Percentiles rank a stretch among this genome's conserved stretches.
Evolutionary conservation across 1,140 invertebrate species (phyloP).

Genomic region (Steinernema khuongi): DNA sequence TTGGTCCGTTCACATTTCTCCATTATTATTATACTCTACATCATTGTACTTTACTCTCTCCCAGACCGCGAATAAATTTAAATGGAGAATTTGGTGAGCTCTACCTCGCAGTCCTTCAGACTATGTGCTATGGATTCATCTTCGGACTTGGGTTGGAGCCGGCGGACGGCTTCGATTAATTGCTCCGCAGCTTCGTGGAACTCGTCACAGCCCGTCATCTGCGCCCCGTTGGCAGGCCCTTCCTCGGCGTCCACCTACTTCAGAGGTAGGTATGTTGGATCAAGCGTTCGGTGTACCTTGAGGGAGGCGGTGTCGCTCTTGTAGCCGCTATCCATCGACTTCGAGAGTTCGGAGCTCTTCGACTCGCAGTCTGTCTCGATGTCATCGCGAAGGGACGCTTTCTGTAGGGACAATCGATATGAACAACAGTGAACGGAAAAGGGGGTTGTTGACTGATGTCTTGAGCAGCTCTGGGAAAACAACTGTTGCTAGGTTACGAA

Average conservation of each 20-base stretch:
- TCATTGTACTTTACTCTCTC: background rate
- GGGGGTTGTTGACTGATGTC: too few species aligned
- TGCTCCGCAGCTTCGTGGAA: background rate
- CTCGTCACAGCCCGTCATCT: background rate
- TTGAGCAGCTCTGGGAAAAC: too few species aligned
- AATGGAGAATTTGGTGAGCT: background rate
- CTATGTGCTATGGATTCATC: background rate
- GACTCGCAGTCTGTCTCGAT: slow-evolving; percentile 1
- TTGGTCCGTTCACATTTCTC: background rate
- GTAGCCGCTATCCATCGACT: slow-evolving; percentile 9
- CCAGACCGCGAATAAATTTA: background rate
- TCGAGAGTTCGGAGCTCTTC: background rate
- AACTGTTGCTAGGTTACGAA: too few species aligned
- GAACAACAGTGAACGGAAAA: background rate
- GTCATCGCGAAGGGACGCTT: background rate
- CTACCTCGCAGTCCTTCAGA: slow-evolving; percentile 1
- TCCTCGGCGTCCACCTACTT: background rate
- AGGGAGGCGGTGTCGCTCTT: slow-evolving; percentile 2
- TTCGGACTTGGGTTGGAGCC: background rate
- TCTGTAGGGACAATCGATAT: background rate
- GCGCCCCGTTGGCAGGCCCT: background rate
- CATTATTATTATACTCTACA: background rate
- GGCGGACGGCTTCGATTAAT: background rate
- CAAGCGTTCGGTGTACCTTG: background rate
- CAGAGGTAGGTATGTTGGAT: background rate